Percentiles rank a stretch among this genome's conserved stretches.
These are phyloP conservation scores for Leptopilina boulardi DNA, from an alignment of 1,140 invertebrate genomes.

Conservation along the genomic window DNA sequence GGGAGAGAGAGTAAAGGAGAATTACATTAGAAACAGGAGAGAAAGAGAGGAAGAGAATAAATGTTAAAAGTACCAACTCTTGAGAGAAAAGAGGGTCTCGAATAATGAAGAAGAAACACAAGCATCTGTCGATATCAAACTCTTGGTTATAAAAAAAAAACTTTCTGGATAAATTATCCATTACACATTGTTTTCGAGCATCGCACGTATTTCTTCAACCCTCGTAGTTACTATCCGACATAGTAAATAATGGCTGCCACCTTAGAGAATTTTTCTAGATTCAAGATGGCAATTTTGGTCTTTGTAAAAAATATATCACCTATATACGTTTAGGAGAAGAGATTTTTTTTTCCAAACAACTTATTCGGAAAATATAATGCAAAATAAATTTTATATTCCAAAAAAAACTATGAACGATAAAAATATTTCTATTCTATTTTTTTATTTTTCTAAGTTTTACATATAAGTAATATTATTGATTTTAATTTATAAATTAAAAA, in stretches of 20 bases:
- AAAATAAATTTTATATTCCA: too few relatives aligned
- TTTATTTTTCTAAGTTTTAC: too few relatives aligned
- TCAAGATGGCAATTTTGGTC: background rate
- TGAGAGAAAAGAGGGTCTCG: slow-evolving; percentile 3
- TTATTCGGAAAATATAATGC: too few relatives aligned
- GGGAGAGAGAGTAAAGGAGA: slow-evolving; percentile 28
- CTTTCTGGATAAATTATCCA: slow-evolving; percentile 59
- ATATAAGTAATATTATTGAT: too few relatives aligned
- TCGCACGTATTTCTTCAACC: slow-evolving; percentile 51
- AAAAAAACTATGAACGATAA: too few relatives aligned
- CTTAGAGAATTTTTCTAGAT: background rate
- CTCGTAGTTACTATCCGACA: slow-evolving; percentile 34
- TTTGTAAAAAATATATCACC: background rate
- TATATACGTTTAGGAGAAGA: background rate
- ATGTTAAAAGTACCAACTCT: slow-evolving; percentile 37
- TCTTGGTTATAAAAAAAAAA: slow-evolving; percentile 39
- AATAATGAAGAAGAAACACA: slow-evolving; percentile 1
- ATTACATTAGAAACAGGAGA: slow-evolving; percentile 24
- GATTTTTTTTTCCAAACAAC: background rate
- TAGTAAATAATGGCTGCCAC: slow-evolving; percentile 51
- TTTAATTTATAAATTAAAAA: too few relatives aligned
- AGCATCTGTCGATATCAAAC: slow-evolving; percentile 14
- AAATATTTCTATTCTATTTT: too few relatives aligned
- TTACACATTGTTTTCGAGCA: slow-evolving; percentile 41
- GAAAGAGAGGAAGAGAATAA: slow-evolving; percentile 29